A percentile compares a stretch with the other conserved stretches of the same genome.
Evolutionary conservation across 2,797 vertebrate species (phyloP).

Genomic region (Hozukius guyotensis): DNA sequence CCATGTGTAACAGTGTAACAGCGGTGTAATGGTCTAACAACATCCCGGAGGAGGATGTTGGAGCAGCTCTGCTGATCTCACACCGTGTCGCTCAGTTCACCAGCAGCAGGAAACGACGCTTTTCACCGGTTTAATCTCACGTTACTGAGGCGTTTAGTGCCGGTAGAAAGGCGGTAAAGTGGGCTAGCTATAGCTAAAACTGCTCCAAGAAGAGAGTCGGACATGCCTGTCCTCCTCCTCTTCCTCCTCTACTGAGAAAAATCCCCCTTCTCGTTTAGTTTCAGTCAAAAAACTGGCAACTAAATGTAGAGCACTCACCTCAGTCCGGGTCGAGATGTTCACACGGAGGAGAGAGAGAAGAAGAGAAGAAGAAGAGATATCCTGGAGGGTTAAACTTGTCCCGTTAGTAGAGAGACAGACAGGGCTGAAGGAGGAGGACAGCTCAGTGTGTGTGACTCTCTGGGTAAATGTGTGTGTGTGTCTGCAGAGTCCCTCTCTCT

Average conservation of each 20-base stretch:
- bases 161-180: conserved; percentile 44
- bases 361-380: conserved; percentile 23
- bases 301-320: conserved; percentile 63
- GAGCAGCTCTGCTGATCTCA: conserved; percentile 48
- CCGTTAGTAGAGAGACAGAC: conserved; percentile 56
- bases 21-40: conserved; percentile 37
- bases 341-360: conserved; percentile 34
- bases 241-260: conserved; percentile 22
- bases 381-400: conserved; percentile 69
- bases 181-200: conserved; percentile 34
- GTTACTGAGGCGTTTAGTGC: background rate
- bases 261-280: conserved; percentile 43
- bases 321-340: conserved; percentile 55
- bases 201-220: conserved; percentile 52
- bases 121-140: conserved; percentile 15
- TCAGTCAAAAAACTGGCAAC: conserved; percentile 42
- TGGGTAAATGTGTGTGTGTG: conserved; percentile 19
- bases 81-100: background rate
- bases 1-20: conserved; percentile 33
- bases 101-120: conserved; percentile 44
- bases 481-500: conserved; percentile 56
- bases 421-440: conserved; percentile 32
- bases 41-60: conserved; percentile 60
- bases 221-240: conserved; percentile 44
- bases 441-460: conserved; percentile 15